Percentiles rank a stretch among this genome's conserved stretches.
These are phyloP conservation scores for Parotia lawesii DNA, from an alignment of 2,113 vertebrate genomes.

Conservation along the genomic window DNA sequence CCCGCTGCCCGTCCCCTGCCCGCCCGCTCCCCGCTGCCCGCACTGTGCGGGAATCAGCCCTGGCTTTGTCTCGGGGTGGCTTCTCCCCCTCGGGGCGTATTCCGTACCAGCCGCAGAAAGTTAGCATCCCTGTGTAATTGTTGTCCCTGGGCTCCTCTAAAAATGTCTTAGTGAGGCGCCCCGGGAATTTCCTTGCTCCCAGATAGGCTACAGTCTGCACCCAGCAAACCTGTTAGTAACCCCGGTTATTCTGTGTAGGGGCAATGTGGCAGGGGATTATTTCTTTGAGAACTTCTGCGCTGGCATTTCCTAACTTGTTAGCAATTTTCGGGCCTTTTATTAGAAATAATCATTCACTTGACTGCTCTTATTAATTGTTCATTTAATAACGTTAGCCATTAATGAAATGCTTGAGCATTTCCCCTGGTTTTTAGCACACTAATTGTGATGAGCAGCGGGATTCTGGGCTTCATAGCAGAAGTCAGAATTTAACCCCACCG, in stretches of 20 bases:
- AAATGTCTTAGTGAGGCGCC: background rate
- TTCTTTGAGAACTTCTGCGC: constrained; percentile 4
- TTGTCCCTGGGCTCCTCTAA: background rate
- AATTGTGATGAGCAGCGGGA: background rate
- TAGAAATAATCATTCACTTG: background rate
- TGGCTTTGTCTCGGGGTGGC: background rate
- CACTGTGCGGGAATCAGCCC: background rate
- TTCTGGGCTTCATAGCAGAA: background rate
- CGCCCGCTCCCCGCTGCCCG: background rate
- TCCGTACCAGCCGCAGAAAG: background rate
- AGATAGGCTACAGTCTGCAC: rapidly evolving
- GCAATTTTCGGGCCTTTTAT: background rate
- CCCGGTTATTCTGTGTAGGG: background rate
- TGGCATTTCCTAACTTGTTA: background rate
- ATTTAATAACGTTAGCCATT: background rate
- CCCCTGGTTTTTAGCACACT: background rate
- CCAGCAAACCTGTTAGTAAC: background rate
- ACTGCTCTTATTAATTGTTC: background rate
- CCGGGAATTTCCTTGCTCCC: background rate
- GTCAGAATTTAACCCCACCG: background rate
- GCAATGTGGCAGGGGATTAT: background rate
- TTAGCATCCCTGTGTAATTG: background rate
- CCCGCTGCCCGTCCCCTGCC: background rate
- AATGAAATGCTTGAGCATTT: background rate
- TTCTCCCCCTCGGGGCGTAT: background rate